Conservation (phyloP, 2,888 invertebrate species). For the Mallateleia sp. region DNA sequence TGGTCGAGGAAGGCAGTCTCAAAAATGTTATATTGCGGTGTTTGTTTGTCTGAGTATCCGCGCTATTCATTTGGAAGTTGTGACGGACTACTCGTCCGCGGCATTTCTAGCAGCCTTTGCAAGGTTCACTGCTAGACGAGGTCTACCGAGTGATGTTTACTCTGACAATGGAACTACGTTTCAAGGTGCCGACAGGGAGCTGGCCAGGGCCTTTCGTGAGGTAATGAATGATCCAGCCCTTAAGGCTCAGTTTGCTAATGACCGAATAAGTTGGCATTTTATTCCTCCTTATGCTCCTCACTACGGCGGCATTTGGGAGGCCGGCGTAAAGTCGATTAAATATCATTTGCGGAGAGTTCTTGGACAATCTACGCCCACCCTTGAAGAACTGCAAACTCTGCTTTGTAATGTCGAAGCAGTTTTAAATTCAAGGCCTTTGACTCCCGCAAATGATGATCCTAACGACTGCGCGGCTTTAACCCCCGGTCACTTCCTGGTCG, state of each 20-base stretch:
- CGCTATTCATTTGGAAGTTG: slow-evolving; percentile 48
- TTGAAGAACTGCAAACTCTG: slow-evolving; percentile 20
- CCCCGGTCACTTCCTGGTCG: slow-evolving; percentile 54
- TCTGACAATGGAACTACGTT: slow-evolving; percentile 56
- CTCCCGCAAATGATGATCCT: neutral
- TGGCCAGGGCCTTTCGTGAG: neutral
- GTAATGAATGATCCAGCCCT: neutral
- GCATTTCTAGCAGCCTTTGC: slow-evolving; percentile 44
- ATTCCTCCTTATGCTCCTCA: slow-evolving; percentile 80
- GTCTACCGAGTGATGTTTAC: slow-evolving; percentile 53
- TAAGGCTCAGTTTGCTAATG: neutral
- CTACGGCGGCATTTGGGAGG: slow-evolving; percentile 83
- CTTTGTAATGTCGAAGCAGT: slow-evolving; percentile 5
- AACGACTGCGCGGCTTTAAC: slow-evolving; percentile 19
- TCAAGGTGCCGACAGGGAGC: slow-evolving; percentile 38
- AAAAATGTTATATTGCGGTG: slow-evolving; percentile 41
- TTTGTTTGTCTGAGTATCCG: slow-evolving; percentile 35
- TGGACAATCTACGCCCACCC: slow-evolving; percentile 24
- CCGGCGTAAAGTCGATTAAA: slow-evolving; percentile 80
- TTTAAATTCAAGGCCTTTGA: slow-evolving; percentile 11
- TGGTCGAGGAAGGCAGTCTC: slow-evolving; percentile 30
- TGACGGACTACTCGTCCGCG: slow-evolving; percentile 29
- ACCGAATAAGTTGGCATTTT: slow-evolving; percentile 79
- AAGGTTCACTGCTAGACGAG: slow-evolving; percentile 44
- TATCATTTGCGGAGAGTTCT: slow-evolving; percentile 76